Evolutionary conservation across 2,888 invertebrate genomes (phyloP).

Genomic region (Caenorhabditis japonica): DNA sequence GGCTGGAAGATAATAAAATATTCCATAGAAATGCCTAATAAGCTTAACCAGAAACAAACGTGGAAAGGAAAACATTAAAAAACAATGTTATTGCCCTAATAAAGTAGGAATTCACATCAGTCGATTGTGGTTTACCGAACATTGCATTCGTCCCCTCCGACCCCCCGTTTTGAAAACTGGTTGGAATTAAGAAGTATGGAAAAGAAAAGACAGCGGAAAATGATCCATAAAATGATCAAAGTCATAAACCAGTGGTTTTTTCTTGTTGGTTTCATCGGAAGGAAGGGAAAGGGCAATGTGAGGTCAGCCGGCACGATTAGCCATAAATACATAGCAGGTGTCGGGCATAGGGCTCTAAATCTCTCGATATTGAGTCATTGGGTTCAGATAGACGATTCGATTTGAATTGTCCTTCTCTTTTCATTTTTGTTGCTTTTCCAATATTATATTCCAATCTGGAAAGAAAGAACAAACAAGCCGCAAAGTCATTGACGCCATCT

Average conservation of each 20-base stretch:
- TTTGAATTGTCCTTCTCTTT: too few relatives aligned
- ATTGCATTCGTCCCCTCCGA: slow-evolving; percentile 8
- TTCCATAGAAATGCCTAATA: too few relatives aligned
- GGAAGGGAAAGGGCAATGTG: slow-evolving; percentile 27
- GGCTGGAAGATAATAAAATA: too few relatives aligned
- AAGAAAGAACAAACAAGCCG: too few relatives aligned
- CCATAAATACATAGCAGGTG: slow-evolving; percentile 42
- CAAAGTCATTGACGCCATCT: too few relatives aligned
- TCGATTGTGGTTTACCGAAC: slow-evolving; percentile 35
- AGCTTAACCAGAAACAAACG: background rate
- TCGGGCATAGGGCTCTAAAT: too few relatives aligned
- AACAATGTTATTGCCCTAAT: slow-evolving; percentile 34
- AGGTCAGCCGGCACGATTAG: slow-evolving; percentile 24
- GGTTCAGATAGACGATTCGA: too few relatives aligned
- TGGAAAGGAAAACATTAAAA: background rate
- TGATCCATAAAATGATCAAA: slow-evolving; percentile 32
- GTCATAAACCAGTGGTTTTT: slow-evolving; percentile 22
- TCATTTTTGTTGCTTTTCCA: too few relatives aligned
- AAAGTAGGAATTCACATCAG: slow-evolving; percentile 21
- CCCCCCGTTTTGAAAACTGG: slow-evolving; percentile 28
- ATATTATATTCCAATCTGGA: too few relatives aligned
- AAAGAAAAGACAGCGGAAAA: slow-evolving; percentile 7
- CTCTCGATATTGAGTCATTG: too few relatives aligned
- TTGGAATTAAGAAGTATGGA: slow-evolving; percentile 4
- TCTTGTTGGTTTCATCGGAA: too few relatives aligned